Evolutionary conservation across 2,113 vertebrate species (phyloP).

Genomic region (Varanus salvator): DNA sequence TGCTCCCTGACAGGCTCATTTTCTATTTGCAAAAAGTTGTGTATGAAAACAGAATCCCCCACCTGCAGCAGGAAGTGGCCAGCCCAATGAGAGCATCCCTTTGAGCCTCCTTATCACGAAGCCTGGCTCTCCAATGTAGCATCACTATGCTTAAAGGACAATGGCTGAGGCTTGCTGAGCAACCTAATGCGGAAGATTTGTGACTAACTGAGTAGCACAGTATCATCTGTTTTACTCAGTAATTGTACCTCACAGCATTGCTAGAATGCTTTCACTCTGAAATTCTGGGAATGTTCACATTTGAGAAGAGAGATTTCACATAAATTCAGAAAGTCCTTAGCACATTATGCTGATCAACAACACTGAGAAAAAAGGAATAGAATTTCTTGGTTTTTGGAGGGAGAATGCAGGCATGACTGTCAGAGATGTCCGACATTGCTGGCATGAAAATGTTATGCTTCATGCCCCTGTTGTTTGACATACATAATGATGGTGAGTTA

Average conservation of each 20-base stretch:
- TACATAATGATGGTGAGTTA: background rate
- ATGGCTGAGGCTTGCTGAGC: background rate
- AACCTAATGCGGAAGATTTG: background rate
- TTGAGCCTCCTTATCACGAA: background rate
- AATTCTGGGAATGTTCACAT: background rate
- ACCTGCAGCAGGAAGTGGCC: background rate
- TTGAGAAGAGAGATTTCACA: background rate
- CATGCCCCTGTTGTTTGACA: conserved; percentile 1
- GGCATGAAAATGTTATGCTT: background rate
- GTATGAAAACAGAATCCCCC: background rate
- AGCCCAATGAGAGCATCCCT: background rate
- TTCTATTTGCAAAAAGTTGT: background rate
- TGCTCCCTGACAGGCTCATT: background rate
- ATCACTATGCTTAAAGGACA: background rate
- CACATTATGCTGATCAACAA: background rate
- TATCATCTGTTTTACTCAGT: background rate
- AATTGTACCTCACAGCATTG: background rate
- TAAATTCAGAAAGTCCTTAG: background rate
- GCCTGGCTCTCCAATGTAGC: background rate
- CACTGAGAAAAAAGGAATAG: background rate
- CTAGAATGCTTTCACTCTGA: background rate
- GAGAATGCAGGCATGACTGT: background rate
- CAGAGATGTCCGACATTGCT: conserved; percentile 9
- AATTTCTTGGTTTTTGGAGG: background rate
- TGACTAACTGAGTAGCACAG: background rate